Percentiles rank a stretch among this genome's conserved stretches.
Conservation (phyloP, 2,888 invertebrate species). For the Pterostichus madidus region DNA sequence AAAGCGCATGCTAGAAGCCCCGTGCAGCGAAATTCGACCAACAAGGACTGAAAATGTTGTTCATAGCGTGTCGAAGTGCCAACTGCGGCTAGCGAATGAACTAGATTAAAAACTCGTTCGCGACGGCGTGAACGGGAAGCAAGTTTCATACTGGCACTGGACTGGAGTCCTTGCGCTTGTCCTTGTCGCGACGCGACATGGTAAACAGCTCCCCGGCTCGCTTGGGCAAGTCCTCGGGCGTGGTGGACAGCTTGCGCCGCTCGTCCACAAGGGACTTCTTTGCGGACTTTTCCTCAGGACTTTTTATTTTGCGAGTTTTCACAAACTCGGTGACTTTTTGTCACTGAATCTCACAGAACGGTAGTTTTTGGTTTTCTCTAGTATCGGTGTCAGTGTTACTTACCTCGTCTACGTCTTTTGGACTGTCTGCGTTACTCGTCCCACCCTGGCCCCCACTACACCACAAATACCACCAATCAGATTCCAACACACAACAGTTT, state of each 20-base stretch:
- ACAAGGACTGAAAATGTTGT: no score
- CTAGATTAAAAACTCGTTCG: constrained; percentile 62
- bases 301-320: constrained; percentile 77
- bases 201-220: constrained; percentile 73
- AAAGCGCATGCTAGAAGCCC: constrained; percentile 52
- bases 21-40: constrained; percentile 8
- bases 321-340: constrained; percentile 81
- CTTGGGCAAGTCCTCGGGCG: constrained; percentile 77
- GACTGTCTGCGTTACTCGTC: constrained; percentile 80
- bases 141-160: constrained; percentile 76
- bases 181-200: constrained; percentile 70
- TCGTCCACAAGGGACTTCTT: constrained; percentile 71
- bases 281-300: constrained; percentile 75
- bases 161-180: constrained; percentile 73
- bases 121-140: constrained; percentile 52
- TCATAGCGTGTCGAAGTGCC: no score
- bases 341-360: constrained; percentile 89
- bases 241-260: constrained; percentile 76
- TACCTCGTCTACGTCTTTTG: constrained; percentile 82
- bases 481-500: neutral
- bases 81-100: constrained; percentile 6
- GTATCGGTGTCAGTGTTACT: constrained; percentile 81
- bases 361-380: constrained; percentile 84
- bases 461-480: constrained; percentile 48
- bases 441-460: constrained; percentile 81